phyloP scores from a whole-genome alignment of 2,113 vertebrate genomes.

The Oreochromis spilurus region DNA sequence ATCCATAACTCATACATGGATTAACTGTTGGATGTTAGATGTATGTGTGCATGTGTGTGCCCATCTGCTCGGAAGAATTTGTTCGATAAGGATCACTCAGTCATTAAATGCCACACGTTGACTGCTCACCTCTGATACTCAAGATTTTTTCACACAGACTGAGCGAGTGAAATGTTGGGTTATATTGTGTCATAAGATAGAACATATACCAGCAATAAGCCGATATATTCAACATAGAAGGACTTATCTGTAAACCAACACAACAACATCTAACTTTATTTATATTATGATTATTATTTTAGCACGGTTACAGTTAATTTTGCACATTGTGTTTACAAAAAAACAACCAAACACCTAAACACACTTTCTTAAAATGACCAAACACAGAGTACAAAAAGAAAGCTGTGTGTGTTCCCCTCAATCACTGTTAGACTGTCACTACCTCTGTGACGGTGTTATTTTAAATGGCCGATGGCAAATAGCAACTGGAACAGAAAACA shows the following conservation, averaged over 20 bases:
- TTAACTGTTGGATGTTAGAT: background rate
- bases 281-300: background rate
- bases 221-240: background rate
- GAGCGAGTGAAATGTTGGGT: background rate
- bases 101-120: background rate
- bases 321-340: background rate
- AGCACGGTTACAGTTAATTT: background rate
- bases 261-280: background rate
- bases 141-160: background rate
- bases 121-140: background rate
- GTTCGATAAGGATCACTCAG: background rate
- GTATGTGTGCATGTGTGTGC: background rate
- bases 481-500: background rate
- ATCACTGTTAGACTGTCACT: background rate
- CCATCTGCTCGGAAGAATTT: background rate
- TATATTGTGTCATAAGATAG: background rate
- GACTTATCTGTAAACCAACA: background rate
- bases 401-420: background rate
- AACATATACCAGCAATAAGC: background rate
- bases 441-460: background rate
- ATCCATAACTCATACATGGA: constrained; percentile 5
- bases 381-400: background rate
- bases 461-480: background rate
- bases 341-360: background rate
- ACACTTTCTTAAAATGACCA: background rate